A percentile compares a stretch with the other conserved stretches of the same genome.
phyloP scores from a whole-genome alignment of 2,113 vertebrate genomes.

The Anoura caudifer region DNA sequence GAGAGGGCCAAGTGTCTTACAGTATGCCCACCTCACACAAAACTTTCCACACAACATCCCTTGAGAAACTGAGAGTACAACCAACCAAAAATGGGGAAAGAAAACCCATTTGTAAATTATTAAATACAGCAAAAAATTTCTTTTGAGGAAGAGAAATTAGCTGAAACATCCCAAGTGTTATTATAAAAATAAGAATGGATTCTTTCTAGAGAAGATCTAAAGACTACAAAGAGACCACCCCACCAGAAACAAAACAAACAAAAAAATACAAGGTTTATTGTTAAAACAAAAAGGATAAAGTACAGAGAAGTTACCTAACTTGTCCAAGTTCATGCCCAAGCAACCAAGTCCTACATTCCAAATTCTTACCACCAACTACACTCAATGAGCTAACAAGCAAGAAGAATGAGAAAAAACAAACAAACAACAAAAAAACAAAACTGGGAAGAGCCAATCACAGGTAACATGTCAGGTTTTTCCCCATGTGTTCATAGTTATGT shows the following conservation, averaged over 20 bases:
- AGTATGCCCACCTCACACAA: not conserved
- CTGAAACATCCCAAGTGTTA: not conserved
- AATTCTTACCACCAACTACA: not conserved
- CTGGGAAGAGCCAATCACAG: not conserved
- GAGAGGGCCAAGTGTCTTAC: not conserved
- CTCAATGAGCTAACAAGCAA: not conserved
- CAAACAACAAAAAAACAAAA: not conserved
- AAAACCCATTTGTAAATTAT: not conserved
- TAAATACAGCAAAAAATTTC: not conserved
- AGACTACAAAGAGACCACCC: not conserved
- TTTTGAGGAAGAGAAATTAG: slow-evolving; percentile 11
- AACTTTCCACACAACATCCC: not conserved
- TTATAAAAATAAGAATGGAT: not conserved
- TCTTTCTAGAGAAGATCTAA: slow-evolving; percentile 21
- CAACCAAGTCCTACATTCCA: not conserved
- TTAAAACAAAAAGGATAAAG: slow-evolving; percentile 1
- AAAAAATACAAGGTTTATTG: not conserved
- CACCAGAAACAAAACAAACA: not conserved
- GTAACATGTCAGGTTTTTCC: not conserved
- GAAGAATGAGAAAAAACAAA: not conserved
- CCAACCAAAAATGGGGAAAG: not conserved
- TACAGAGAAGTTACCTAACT: not conserved
- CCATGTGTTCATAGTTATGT: not conserved
- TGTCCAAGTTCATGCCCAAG: not conserved
- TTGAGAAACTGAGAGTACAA: not conserved